Base-by-base conservation (phyloP, 2,888 invertebrate species). In the Caradrina clavipalpis region DNA sequence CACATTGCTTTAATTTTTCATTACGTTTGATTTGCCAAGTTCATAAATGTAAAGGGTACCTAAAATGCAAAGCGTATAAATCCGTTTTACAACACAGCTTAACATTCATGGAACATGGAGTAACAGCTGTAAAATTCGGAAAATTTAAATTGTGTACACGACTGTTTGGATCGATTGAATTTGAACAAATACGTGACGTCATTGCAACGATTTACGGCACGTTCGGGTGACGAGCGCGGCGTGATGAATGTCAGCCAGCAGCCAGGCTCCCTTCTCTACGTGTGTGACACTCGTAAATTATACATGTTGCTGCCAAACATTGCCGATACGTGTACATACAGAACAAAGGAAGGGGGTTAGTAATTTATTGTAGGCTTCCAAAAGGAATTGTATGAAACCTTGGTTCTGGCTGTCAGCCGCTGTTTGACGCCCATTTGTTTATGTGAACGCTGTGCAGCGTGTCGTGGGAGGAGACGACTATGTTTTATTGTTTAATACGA, bases 221-320 rank as follows among this genome's bases (percentile, higher is more conserved):
- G 83, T 83, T 84, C 81, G 76, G 65, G 82, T 88, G 87, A 89
- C 85, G 88, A 87, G 84, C 72, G 73, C 64, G 75, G 76, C 77
- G 80, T 89, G 89, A 83, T 80, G 69, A 83, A 88, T 87, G 87
- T 86, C 84, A 82, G 76, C 75, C 77, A 79, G 73, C 83, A 82
- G 73, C 77, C 81, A 80, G 67, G 67, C 72, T 79, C 71, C 73
- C 79, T 77, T 73, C 59, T 58, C 22, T 66, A 60, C 56, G 60
- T 70, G 64, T 81, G 76, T 79, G 76, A 69, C 80, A 79, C 77
- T 72, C 82, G 80, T 83, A 80, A 82, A 80, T 84, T 83, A 83
- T 80, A 81, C 84, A 82, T 78, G 74, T 67, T 72, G 81, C 68
- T 82, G 65, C 61, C 81, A 80, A 82, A 82, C 78, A 83, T 73